phyloP scores from a whole-genome alignment of 1,140 invertebrate species.

The Brevipalpus yothersi region DNA sequence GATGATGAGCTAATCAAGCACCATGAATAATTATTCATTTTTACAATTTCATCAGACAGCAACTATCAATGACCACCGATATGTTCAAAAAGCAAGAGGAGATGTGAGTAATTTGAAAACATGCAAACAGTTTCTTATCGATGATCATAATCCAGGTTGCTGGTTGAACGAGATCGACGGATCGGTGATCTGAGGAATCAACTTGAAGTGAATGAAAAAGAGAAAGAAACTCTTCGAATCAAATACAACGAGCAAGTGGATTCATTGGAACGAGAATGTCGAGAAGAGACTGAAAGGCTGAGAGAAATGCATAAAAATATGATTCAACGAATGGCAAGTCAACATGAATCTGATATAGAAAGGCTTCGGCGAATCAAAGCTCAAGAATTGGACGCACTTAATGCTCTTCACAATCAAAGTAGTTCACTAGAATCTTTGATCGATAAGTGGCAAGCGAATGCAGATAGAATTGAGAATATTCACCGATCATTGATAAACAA shows the following conservation, averaged over 20 bases:
- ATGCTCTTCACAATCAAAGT: background rate
- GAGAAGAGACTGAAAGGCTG: constrained; percentile 2
- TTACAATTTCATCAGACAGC: constrained; percentile 1
- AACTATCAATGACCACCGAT: constrained; percentile 6
- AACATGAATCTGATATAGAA: constrained; percentile 5
- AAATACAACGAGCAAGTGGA: constrained; percentile 3
- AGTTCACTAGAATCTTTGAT: background rate
- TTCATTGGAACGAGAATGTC: constrained; percentile 3
- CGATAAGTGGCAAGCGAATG: constrained; percentile 6
- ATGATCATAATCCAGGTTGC: constrained; percentile 1
- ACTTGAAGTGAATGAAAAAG: constrained; percentile 2
- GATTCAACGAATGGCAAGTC: background rate
- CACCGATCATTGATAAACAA: background rate
- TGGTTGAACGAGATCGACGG: constrained; percentile 8
- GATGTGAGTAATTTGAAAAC: constrained; percentile 2
- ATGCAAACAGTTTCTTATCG: background rate
- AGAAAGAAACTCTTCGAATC: background rate
- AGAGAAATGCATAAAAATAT: background rate
- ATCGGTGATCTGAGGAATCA: constrained; percentile 5
- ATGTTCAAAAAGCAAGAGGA: constrained; percentile 7
- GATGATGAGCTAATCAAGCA: background rate
- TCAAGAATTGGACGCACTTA: constrained; percentile 1
- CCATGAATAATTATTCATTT: background rate
- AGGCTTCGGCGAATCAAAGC: constrained; percentile 5
- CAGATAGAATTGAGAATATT: constrained; percentile 4